phyloP scores from a whole-genome alignment of 2,888 invertebrate species.

The Cerceris rybyensis region DNA sequence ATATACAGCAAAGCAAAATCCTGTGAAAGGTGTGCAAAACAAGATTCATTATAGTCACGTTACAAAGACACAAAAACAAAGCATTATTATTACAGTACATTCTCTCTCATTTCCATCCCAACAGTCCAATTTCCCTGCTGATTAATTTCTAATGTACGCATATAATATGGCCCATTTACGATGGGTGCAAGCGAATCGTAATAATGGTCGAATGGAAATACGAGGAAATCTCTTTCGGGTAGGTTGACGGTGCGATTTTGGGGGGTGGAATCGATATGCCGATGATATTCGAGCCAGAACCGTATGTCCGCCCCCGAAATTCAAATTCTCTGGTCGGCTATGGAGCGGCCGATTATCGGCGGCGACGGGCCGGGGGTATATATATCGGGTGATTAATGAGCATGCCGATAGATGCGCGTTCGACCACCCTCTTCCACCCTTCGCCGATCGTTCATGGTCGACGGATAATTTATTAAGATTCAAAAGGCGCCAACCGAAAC shows the following conservation, averaged over 20 bases:
- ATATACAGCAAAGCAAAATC: no score
- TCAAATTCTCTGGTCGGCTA: conserved; percentile 64
- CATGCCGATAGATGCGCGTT: conserved; percentile 70
- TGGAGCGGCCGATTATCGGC: conserved; percentile 67
- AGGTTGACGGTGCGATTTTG: conserved; percentile 13
- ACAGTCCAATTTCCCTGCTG: background rate
- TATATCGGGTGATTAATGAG: conserved; percentile 75
- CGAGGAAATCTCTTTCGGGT: conserved; percentile 33
- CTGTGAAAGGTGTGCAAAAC: no score
- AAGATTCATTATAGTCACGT: no score
- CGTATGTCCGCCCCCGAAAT: conserved; percentile 62
- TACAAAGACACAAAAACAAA: no score
- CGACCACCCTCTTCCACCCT: conserved; percentile 29
- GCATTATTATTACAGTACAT: no score
- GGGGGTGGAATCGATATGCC: conserved; percentile 55
- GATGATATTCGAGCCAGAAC: conserved; percentile 61
- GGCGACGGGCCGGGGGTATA: conserved; percentile 52
- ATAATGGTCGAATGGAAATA: background rate
- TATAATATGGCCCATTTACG: background rate
- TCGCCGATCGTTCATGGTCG: conserved; percentile 37
- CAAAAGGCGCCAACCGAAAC: conserved; percentile 63
- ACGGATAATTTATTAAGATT: conserved; percentile 77
- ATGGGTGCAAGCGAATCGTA: background rate
- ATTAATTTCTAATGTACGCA: background rate
- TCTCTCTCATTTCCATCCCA: no score